Conservation (phyloP, 2,113 vertebrate genomes). For the Lagopus leucura region DNA sequence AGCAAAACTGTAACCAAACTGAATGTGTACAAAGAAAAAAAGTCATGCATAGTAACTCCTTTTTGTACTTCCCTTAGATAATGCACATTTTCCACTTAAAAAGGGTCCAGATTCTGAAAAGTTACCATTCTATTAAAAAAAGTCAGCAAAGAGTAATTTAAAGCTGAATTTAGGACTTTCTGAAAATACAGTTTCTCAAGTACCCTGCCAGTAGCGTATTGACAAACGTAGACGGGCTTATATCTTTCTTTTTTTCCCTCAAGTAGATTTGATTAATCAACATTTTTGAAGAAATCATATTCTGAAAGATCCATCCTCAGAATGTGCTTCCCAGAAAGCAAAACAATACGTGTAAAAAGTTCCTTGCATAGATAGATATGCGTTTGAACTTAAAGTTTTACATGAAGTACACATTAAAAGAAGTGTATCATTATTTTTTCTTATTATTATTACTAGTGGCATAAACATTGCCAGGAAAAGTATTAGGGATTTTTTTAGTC, state of each 20-base stretch:
- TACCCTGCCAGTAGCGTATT: fast-evolving
- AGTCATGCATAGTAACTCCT: constrained; percentile 72
- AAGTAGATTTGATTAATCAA: constrained; percentile 53
- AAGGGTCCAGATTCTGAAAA: constrained; percentile 34
- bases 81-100: constrained; percentile 65
- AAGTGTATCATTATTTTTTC: neutral
- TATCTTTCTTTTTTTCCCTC: constrained; percentile 6
- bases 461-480: neutral
- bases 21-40: constrained; percentile 75
- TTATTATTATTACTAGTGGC: neutral
- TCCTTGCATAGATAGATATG: fast-evolving
- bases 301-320: neutral
- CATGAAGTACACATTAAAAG: neutral
- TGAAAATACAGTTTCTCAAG: constrained; percentile 32
- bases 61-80: constrained; percentile 59
- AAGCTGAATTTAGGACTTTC: neutral
- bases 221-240: neutral
- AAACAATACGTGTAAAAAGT: neutral
- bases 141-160: constrained; percentile 50
- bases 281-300: constrained; percentile 49
- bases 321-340: neutral
- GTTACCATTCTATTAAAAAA: constrained; percentile 67
- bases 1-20: constrained; percentile 74
- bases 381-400: neutral
- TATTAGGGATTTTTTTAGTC: neutral